phyloP scores from a whole-genome alignment of 2,888 invertebrate genomes.

The Troides helena region DNA sequence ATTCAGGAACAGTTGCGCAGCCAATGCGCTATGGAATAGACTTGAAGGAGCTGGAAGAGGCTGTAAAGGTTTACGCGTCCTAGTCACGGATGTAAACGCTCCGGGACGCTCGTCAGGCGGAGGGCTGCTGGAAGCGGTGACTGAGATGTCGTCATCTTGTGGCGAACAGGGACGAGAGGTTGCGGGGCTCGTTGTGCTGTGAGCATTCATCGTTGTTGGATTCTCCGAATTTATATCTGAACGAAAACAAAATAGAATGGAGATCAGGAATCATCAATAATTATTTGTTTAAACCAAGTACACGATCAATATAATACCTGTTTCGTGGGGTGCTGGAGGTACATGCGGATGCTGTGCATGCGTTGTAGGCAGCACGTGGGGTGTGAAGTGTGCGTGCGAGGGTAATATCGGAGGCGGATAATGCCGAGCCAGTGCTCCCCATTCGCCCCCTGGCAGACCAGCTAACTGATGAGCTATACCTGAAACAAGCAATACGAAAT shows the following conservation, averaged over 20 bases:
- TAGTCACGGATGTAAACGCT: conserved; percentile 76
- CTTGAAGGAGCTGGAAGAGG: conserved; percentile 73
- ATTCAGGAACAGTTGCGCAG: conserved; percentile 87
- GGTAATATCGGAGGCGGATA: conserved; percentile 74
- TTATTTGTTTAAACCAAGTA: background rate
- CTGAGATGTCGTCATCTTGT: conserved; percentile 82
- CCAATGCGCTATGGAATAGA: conserved; percentile 74
- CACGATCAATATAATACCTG: conserved; percentile 48
- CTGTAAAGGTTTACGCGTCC: conserved; percentile 68
- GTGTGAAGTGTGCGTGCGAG: conserved; percentile 80
- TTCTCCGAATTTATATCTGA: conserved; percentile 68
- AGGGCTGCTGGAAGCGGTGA: conserved; percentile 80
- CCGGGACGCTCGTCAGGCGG: conserved; percentile 78
- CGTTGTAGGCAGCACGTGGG: conserved; percentile 76
- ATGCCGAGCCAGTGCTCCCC: conserved; percentile 83
- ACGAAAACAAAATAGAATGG: conserved; percentile 23
- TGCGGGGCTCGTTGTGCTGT: conserved; percentile 86
- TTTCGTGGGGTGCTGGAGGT: conserved; percentile 75
- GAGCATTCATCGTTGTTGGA: conserved; percentile 78
- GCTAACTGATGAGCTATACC: conserved; percentile 88
- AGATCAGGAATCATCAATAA: background rate
- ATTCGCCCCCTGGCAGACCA: conserved; percentile 83
- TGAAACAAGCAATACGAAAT: conserved; percentile 45
- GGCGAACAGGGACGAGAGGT: conserved; percentile 81
- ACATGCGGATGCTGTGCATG: conserved; percentile 72